A percentile compares a stretch with the other conserved stretches of the same genome.
Evolutionary conservation across 1,140 invertebrate genomes (phyloP).

Genomic region (Coboldia fuscipes): DNA sequence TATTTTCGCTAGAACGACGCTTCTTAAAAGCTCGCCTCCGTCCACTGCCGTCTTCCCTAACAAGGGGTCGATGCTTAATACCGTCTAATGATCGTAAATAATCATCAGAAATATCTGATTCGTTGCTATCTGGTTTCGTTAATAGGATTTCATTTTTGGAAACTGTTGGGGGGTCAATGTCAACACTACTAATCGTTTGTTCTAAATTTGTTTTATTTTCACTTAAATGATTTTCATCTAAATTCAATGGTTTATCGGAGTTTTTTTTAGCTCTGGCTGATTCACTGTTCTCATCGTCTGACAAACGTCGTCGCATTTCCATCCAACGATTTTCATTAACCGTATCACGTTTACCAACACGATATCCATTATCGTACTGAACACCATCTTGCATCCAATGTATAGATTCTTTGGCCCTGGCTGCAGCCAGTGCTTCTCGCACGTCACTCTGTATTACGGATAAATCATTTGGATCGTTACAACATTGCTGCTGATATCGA

Average conservation of each 20-base stretch:
- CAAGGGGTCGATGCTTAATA: constrained; percentile 28
- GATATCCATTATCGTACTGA: constrained; percentile 14
- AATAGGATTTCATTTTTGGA: not conserved
- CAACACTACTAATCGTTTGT: not conserved
- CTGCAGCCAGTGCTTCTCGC: not conserved
- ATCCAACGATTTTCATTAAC: not conserved
- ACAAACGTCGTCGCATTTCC: not conserved
- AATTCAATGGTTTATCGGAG: not conserved
- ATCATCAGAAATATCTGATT: constrained; percentile 16
- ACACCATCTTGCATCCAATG: constrained; percentile 16
- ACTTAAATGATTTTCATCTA: not conserved
- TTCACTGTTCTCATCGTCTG: not conserved
- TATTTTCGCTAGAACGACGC: constrained; percentile 27
- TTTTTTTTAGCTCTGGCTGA: too few species aligned
- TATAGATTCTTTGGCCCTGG: constrained; percentile 6
- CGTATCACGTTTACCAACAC: constrained; percentile 9
- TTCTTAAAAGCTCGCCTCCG: constrained; percentile 30
- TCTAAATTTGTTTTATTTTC: not conserved
- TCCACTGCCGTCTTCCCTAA: constrained; percentile 30
- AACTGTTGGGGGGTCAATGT: not conserved
- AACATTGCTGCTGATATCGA: not conserved
- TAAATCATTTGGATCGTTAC: not conserved
- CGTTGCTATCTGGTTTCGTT: constrained; percentile 12
- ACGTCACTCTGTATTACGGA: not conserved
- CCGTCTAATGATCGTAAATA: constrained; percentile 29